These are phyloP conservation scores for Botrylloides violaceus DNA, from an alignment of 23 tunicate species.

Conservation along the genomic window DNA sequence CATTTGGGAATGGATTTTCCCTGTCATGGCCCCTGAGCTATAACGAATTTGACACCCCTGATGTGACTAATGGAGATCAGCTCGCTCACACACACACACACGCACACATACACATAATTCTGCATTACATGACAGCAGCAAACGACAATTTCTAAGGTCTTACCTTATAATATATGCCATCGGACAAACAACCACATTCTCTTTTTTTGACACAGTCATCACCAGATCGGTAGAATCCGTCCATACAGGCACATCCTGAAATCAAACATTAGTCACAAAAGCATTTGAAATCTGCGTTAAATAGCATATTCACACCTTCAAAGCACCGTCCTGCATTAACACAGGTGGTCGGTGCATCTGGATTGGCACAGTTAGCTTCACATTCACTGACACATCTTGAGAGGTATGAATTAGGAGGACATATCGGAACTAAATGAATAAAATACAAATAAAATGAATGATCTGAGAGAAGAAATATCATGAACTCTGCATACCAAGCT, in stretches of 20 bases:
- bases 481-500: conserved; percentile 18
- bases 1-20: too few species aligned
- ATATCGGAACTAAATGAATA: conserved; percentile 15
- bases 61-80: too few species aligned
- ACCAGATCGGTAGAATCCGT: conserved; percentile 11
- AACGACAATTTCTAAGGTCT: background rate
- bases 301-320: conserved; percentile 25
- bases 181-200: conserved; percentile 31
- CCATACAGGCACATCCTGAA: conserved; percentile 37
- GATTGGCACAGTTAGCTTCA: conserved; percentile 27
- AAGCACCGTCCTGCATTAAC: conserved; percentile 21
- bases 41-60: too few species aligned
- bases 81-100: too few species aligned
- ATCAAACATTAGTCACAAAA: background rate
- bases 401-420: conserved; percentile 35
- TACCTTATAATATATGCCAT: conserved; percentile 39
- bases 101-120: too few species aligned
- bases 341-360: conserved; percentile 10
- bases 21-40: too few species aligned
- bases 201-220: conserved; percentile 21
- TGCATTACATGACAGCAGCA: too few species aligned
- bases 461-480: too few species aligned
- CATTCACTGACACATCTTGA: conserved; percentile 38
- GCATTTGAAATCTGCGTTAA: background rate
- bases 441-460: background rate